Evolutionary conservation across 2,113 vertebrate genomes (phyloP), one percentile per base, ranked within the genome.

Genomic region (Cyphotilapia sp.): DNA sequence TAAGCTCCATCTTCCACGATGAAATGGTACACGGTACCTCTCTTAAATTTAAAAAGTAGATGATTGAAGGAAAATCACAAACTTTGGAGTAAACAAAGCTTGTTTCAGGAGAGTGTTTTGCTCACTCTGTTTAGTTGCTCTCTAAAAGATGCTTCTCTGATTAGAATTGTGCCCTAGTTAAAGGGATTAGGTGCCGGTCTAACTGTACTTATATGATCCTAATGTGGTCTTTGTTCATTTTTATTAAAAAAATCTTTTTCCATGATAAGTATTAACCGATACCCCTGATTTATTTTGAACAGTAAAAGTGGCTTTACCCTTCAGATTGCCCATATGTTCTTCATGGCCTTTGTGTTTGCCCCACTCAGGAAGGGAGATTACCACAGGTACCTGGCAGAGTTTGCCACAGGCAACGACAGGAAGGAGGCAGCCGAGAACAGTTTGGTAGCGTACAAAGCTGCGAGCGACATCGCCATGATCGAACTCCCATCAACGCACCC

Each of bases 341-440:
- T 78, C 53, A 38, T 69, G 83, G 66, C 27, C 22, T 1, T 47
- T 16, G 6, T 56, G 5, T 47, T 66, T 9, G 13, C 27, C 31
- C 14, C 85, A 9, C 53, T 85, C 95, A 99, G 99, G 99, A 99
- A 99, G 97, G 98, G 99, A 91, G 98, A 99, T 95, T 99, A 99
- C 97, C 98, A 99, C 97, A 97, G 98, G 97, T 99, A 99, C 97
- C 97, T 99, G 96, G 98, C 98, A 84, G 99, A 99, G 95, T 99
- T 99, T 85, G 98, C 99, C 89, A 98, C 97, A 84, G 98, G 98
- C 88, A 99, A 99, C 91, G 98, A 99, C 97, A 96, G 98, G 95
- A 99, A 99, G 97, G 98, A 98, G 96, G 98, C 98, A 59, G 98
- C 98, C 6, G 98, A 99, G 96, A 99, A 99, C 93, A 99, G 99